A percentile compares a stretch with the other conserved stretches of the same genome.
Evolutionary conservation across 2,888 invertebrate species (phyloP).

Genomic region (Luperina nickerlii): DNA sequence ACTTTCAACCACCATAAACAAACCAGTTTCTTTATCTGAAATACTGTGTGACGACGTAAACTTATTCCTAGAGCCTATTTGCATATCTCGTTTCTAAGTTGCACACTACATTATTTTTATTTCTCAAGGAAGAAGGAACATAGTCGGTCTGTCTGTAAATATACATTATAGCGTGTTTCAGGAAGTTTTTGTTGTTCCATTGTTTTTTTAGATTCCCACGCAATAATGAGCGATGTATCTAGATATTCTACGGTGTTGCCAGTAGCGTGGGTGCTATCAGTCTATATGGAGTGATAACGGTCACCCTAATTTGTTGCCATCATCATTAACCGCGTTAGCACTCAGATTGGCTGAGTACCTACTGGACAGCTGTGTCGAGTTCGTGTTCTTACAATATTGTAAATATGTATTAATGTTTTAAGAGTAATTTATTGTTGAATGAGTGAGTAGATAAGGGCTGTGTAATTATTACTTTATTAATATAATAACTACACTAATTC

Average conservation of each 20-base stretch:
- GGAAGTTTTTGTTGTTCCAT: constrained; percentile 63
- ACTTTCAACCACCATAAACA: constrained; percentile 41
- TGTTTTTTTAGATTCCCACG: constrained; percentile 66
- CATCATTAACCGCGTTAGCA: constrained; percentile 70
- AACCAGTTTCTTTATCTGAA: constrained; percentile 58
- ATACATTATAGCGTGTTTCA: constrained; percentile 57
- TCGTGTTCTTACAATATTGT: constrained; percentile 40
- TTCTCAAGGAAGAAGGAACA: constrained; percentile 76
- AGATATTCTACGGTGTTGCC: constrained; percentile 35
- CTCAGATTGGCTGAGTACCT: constrained; percentile 54
- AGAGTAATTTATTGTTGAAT: constrained; percentile 15
- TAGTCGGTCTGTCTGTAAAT: constrained; percentile 48
- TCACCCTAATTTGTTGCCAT: constrained; percentile 71
- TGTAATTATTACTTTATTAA: not conserved
- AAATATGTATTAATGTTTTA: constrained; percentile 8
- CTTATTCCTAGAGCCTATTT: constrained; percentile 50
- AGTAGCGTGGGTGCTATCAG: constrained; percentile 64
- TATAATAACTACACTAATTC: not conserved
- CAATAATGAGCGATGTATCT: constrained; percentile 51
- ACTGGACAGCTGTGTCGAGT: constrained; percentile 64
- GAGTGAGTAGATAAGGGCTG: not conserved
- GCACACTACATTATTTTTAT: constrained; percentile 51
- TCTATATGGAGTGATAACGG: constrained; percentile 71
- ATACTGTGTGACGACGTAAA: constrained; percentile 36
- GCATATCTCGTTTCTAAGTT: constrained; percentile 50